phyloP scores from a whole-genome alignment of 2,888 invertebrate genomes.

The Xestia rhomboidea region DNA sequence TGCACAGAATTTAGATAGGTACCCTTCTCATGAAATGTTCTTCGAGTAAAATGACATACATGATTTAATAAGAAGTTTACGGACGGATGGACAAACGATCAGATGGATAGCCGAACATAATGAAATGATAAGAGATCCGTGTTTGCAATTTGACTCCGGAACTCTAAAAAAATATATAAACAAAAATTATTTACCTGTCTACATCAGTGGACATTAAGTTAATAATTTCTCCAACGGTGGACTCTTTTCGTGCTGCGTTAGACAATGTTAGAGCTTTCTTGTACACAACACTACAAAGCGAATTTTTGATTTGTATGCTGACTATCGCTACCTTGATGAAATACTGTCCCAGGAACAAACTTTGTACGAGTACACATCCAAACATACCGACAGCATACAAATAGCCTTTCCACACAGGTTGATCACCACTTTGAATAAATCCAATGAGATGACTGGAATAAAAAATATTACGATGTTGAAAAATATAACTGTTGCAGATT shows the following conservation, averaged over 20 bases:
- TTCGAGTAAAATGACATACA: not conserved
- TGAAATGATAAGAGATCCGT: not conserved
- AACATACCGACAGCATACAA: constrained; percentile 94
- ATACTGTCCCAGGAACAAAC: constrained; percentile 95
- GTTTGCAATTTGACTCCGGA: not conserved
- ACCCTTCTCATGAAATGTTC: not conserved
- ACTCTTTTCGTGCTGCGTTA: constrained; percentile 93
- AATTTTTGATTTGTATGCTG: constrained; percentile 95
- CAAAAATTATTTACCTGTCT: constrained; percentile 86
- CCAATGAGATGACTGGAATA: constrained; percentile 91
- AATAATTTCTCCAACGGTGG: constrained; percentile 95
- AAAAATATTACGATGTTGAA: constrained; percentile 1
- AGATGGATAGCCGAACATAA: not conserved
- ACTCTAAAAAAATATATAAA: not conserved
- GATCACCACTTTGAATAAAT: constrained; percentile 90
- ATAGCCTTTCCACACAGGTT: constrained; percentile 94
- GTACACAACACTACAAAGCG: constrained; percentile 95
- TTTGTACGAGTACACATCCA: constrained; percentile 92
- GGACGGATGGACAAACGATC: not conserved
- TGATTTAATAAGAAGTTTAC: not conserved
- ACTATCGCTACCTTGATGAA: constrained; percentile 95
- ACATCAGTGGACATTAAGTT: constrained; percentile 96
- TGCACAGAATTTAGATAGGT: not conserved
- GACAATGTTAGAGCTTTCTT: constrained; percentile 94
- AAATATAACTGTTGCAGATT: constrained; percentile 2